Percentiles rank a stretch among this genome's conserved stretches.
Evolutionary conservation across 2,113 vertebrate species (phyloP).

Genomic region (Jacana jacana): DNA sequence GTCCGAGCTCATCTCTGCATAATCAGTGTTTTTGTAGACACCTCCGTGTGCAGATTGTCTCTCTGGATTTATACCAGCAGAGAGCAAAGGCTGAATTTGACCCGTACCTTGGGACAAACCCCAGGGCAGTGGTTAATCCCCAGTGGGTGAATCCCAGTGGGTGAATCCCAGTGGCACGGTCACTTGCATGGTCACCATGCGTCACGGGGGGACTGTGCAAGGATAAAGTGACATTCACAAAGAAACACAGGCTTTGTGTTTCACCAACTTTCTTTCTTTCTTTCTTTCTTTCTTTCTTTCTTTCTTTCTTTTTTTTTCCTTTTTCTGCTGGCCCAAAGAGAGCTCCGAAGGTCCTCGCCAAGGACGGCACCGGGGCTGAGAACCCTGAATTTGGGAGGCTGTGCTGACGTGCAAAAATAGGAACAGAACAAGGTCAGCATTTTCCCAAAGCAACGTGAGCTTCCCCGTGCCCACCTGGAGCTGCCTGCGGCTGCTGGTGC

Average conservation of each 20-base stretch:
- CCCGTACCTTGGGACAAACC: neutral
- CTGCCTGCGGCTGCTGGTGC: neutral
- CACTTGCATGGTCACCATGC: rapidly evolving
- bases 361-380: neutral
- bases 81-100: neutral
- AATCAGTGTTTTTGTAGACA: neutral
- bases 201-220: neutral
- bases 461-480: neutral
- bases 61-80: neutral
- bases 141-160: neutral
- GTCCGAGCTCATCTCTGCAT: neutral
- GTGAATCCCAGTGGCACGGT: too few species aligned
- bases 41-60: neutral
- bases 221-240: neutral
- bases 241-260: neutral
- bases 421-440: neutral
- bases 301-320: neutral
- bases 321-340: neutral
- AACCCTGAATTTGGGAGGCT: neutral
- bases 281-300: neutral
- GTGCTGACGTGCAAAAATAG: neutral
- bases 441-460: neutral
- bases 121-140: neutral
- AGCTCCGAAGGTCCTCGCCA: neutral
- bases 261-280: neutral